phyloP scores from a whole-genome alignment of 2,113 vertebrate species.

The Oncorhynchus masou region DNA sequence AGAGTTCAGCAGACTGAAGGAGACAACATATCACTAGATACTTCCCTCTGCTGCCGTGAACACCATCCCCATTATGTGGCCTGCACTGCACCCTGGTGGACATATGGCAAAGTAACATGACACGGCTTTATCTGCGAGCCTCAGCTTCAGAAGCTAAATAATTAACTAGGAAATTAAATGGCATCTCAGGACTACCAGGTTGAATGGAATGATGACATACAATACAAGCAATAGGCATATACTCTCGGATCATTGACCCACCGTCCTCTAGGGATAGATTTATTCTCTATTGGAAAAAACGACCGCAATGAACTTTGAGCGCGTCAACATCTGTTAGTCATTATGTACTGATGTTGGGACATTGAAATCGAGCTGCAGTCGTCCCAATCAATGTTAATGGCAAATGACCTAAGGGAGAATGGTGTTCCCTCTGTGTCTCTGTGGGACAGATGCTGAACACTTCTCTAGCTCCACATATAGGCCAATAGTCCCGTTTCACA shows the following conservation, averaged over 20 bases:
- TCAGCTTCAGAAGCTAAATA: not conserved
- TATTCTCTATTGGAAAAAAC: not conserved
- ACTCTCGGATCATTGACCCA: no score
- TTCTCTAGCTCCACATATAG: not conserved
- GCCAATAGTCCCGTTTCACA: not conserved
- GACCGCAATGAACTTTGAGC: not conserved
- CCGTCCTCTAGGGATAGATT: not conserved
- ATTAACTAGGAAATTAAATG: not conserved
- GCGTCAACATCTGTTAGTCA: not conserved
- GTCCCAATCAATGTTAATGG: slow-evolving; percentile 14
- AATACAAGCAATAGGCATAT: not conserved
- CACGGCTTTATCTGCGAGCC: not conserved
- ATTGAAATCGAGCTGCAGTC: not conserved
- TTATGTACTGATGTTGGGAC: not conserved
- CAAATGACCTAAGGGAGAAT: not conserved
- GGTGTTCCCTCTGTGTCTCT: not conserved
- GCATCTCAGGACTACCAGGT: not conserved
- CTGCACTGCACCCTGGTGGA: slow-evolving; percentile 41
- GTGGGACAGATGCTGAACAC: not conserved
- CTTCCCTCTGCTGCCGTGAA: no score
- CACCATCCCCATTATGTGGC: slow-evolving; percentile 3
- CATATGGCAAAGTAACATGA: slow-evolving; percentile 31
- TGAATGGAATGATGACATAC: not conserved
- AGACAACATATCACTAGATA: not conserved
- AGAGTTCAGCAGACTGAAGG: not conserved